Evolutionary conservation across 2,113 vertebrate species (phyloP), one percentile per base, ranked within the genome.

Genomic region (Corydoras maculifer): DNA sequence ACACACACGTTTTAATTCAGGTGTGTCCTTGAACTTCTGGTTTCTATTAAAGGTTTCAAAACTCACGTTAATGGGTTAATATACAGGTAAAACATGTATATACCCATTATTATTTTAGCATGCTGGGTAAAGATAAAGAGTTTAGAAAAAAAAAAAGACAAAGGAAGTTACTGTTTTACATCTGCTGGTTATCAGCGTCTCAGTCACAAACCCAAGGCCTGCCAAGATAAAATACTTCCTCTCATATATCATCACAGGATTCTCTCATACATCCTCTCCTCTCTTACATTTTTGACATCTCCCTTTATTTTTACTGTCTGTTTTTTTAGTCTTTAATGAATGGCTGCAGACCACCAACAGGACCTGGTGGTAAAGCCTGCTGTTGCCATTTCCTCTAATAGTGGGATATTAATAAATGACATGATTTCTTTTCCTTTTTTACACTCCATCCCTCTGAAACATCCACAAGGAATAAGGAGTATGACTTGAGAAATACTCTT

Each of bases 161-260:
- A 15, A 48, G 53, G 59, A 35, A 59, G 43, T 57, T n/a, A 75
- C 9, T 65, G 61, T 9, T 67, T 29, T 65, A 66, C 72, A 77
- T 75, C 75, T 74, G 75, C 64, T 77, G 75, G 69, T 74, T 59
- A 68, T 72, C 63, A 64, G 49, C 73, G 31, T 64, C 35, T 73
- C 74, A 70, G 73, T 78, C 51, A 72, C 35, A 18, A 78, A 70
- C 49, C 13, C 73, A 63, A 72, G 61, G 43, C 32, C 62, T 32
- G 60, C 69, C 75, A 79, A 81, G 79, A 86, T 84, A 84, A 87
- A 86, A 71, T 62, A 79, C 80, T 64, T 84, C 83, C 79, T 85
- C 75, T 75, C 59, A 63, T 69, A 68, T 62, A 53, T 18, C 50
- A 48, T 14, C 29, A 51, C 18, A 57, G 13, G 8, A 50, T 69